These are phyloP conservation scores for Anthonomus grandis DNA, from an alignment of 1,140 invertebrate species.

Conservation along the genomic window DNA sequence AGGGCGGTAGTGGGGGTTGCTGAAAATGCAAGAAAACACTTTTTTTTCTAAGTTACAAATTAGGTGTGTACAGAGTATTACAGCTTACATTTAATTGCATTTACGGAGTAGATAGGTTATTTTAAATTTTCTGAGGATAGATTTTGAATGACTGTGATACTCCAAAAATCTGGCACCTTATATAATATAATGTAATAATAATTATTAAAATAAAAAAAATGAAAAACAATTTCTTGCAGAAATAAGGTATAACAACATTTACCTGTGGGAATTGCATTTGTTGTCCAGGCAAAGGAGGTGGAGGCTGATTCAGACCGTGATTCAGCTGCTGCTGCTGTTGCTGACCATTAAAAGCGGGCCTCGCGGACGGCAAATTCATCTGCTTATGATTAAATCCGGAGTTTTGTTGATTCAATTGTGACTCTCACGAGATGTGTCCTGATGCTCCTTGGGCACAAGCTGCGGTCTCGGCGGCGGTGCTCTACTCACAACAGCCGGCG, in stretches of 20 bases:
- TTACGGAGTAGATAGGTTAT: no score
- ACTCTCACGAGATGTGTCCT: neutral
- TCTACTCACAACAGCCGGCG: constrained; percentile 6
- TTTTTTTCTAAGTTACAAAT: no score
- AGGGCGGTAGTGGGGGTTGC: constrained; percentile 3
- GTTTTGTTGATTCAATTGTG: neutral
- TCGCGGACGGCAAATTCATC: neutral
- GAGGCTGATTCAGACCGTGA: constrained; percentile 2
- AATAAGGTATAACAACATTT: no score
- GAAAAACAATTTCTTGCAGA: no score
- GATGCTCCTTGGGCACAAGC: neutral
- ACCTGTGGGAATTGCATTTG: constrained; percentile 4
- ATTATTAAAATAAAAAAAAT: no score
- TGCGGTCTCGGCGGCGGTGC: neutral
- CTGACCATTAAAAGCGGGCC: neutral
- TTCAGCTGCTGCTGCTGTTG: neutral
- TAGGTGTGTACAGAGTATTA: no score
- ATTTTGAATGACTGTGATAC: no score
- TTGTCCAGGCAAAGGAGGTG: constrained; percentile 1
- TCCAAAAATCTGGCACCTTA: no score
- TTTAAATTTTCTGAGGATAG: no score
- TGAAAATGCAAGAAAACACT: no score
- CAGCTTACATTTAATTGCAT: no score
- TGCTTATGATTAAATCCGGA: neutral
- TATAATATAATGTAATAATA: no score